Base-by-base conservation (phyloP, 1,140 invertebrate genomes). In the Lucilia sericata region DNA sequence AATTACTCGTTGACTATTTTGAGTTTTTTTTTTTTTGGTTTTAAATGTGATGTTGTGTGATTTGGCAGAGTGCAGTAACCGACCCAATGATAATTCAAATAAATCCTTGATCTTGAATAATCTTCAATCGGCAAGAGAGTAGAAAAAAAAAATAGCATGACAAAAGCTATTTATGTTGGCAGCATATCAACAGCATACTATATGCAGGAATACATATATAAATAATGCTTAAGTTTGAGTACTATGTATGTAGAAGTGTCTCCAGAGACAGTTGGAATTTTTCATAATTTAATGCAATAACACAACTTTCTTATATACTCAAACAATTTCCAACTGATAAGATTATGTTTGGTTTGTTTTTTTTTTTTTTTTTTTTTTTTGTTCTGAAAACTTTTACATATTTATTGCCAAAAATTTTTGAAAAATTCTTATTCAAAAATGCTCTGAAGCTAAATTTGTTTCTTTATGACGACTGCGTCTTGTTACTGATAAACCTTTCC, bases 1-100 rank as follows among this genome's bases (percentile, higher is more conserved):
- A 60, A 36, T 82, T 82, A 82, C 81, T 82, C 81, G 81, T 82
- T 82, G 81, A 82, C 81, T 82, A 82, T 82, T 82, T 82, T 21
- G 81, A 82, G 60, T 21, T 55, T 49, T 82, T 82, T 49, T 82
- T 4, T 9, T 78, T 78, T 78, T 78, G 74, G n/a, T 34, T 10
- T 30, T 17, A 17, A 21, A 14, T 12, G 74, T 75, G 74, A 75
- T 10, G 0, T 12, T 76, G 74, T 30, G 25, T 30, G 25, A 30
- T 30, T 65, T 51, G 25, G 19, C 60, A 30, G 51, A 82, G 81
- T 82, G 81, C 81, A 82, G 81, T 70, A 70, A 55, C 81, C 81
- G 81, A 82, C 81, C 81, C 49, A 19, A 55, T 70, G 81, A 82
- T 82, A 82, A 82, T 17, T 30, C 17, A 60, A 82, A 82, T 36